phyloP scores from a whole-genome alignment of 2,113 vertebrate genomes.

The Euleptes europaea region DNA sequence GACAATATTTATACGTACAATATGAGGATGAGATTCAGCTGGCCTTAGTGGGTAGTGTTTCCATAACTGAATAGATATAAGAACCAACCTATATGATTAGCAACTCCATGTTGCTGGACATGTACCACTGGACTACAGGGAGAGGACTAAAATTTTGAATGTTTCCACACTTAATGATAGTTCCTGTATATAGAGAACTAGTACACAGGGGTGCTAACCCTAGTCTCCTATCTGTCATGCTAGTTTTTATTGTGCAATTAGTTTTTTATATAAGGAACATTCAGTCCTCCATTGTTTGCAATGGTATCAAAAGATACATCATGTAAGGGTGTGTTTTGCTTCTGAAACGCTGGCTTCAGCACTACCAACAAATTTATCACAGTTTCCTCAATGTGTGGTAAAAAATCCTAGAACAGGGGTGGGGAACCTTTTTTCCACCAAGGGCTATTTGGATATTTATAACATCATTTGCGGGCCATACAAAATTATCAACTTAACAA shows the following conservation, averaged over 20 bases:
- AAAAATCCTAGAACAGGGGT: too few relatives aligned
- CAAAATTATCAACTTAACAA: too few relatives aligned
- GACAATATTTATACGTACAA: too few relatives aligned
- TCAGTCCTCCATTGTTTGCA: too few relatives aligned
- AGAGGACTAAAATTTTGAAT: neutral
- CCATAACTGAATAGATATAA: neutral
- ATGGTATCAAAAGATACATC: neutral
- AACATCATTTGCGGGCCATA: too few relatives aligned
- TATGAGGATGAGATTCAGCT: too few relatives aligned
- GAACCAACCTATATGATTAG: neutral
- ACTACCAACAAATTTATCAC: neutral
- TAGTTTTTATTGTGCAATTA: neutral
- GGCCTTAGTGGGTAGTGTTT: too few relatives aligned
- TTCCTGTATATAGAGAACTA: neutral
- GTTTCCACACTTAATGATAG: too few relatives aligned
- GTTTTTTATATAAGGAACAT: neutral
- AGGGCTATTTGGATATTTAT: too few relatives aligned
- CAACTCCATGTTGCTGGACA: neutral
- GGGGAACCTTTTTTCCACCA: too few relatives aligned
- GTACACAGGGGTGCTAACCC: neutral
- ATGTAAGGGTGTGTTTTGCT: neutral
- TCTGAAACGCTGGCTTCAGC: neutral
- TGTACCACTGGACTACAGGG: neutral
- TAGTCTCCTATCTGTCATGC: neutral
- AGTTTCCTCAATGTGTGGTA: too few relatives aligned